Conservation (phyloP, 2,888 invertebrate species). For the Acronicta leporina region DNA sequence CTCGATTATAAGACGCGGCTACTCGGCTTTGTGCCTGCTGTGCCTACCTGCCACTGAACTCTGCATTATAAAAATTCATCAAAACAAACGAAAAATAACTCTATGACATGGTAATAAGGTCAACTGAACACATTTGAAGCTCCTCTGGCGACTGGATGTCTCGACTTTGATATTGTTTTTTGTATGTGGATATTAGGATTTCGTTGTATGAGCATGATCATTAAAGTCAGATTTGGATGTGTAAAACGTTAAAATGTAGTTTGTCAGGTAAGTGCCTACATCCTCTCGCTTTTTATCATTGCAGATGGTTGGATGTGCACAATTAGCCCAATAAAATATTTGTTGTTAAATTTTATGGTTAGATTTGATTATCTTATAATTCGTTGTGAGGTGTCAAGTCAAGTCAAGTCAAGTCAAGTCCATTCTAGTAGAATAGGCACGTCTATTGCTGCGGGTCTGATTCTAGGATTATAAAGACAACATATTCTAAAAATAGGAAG, state of each 20-base stretch:
- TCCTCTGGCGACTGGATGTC: slow-evolving; percentile 82
- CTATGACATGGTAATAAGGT: slow-evolving; percentile 63
- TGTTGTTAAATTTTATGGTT: slow-evolving; percentile 42
- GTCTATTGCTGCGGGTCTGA: neutral
- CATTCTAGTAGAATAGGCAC: slow-evolving; percentile 24
- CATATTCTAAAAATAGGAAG: neutral
- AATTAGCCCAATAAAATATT: slow-evolving; percentile 52
- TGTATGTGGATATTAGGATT: slow-evolving; percentile 71
- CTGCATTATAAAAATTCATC: slow-evolving; percentile 56
- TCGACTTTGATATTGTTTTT: slow-evolving; percentile 81
- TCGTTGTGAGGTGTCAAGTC: slow-evolving; percentile 42
- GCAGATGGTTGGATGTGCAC: slow-evolving; percentile 45
- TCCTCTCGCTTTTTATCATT: slow-evolving; percentile 54
- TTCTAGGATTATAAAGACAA: neutral
- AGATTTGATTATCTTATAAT: slow-evolving; percentile 48
- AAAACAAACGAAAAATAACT: slow-evolving; percentile 63
- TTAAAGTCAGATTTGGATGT: slow-evolving; percentile 70
- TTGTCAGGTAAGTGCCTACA: slow-evolving; percentile 61
- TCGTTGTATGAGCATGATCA: slow-evolving; percentile 69
- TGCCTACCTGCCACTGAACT: slow-evolving; percentile 71
- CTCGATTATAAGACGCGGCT: slow-evolving; percentile 85
- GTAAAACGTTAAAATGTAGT: slow-evolving; percentile 65
- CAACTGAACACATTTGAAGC: slow-evolving; percentile 30
- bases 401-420: too few relatives aligned
- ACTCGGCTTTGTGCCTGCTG: slow-evolving; percentile 82